Conservation (phyloP, 2,113 vertebrate genomes). For the Boleophthalmus pectinirostris region DNA sequence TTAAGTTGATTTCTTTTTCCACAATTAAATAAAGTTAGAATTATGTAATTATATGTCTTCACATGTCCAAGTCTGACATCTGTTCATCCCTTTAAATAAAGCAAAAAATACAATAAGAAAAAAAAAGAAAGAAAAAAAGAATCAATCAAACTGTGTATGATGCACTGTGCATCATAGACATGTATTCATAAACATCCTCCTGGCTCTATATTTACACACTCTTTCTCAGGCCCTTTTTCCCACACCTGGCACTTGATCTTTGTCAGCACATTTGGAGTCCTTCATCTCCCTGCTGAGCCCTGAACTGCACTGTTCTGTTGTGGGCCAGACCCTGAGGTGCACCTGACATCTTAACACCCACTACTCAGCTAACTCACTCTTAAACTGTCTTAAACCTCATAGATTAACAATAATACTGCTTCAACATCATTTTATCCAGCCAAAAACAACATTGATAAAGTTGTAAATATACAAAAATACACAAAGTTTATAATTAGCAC, state of each 20-base stretch:
- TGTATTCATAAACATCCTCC: constrained; percentile 16
- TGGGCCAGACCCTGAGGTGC: constrained; percentile 36
- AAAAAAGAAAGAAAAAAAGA: too few relatives aligned
- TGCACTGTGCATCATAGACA: constrained; percentile 14
- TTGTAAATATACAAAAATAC: background rate
- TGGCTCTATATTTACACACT: constrained; percentile 52
- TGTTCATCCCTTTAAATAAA: background rate
- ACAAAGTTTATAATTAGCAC: background rate
- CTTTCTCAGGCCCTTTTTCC: constrained; percentile 42
- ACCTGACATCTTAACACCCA: constrained; percentile 31
- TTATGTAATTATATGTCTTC: background rate
- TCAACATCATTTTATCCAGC: background rate
- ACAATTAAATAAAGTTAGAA: too few relatives aligned
- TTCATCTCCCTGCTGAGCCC: constrained; percentile 54
- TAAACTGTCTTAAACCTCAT: background rate
- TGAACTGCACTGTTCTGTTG: constrained; percentile 53
- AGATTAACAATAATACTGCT: constrained; percentile 10
- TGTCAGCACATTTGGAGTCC: constrained; percentile 63
- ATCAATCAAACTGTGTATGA: too few relatives aligned
- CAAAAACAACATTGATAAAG: background rate
- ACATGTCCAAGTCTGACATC: background rate
- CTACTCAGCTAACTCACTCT: constrained; percentile 23
- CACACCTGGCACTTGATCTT: constrained; percentile 65
- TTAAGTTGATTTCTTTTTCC: background rate
- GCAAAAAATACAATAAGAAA: background rate